A percentile compares a stretch with the other conserved stretches of the same genome.
Conservation (phyloP, 1,140 invertebrate species). For the Platyura marginata region DNA sequence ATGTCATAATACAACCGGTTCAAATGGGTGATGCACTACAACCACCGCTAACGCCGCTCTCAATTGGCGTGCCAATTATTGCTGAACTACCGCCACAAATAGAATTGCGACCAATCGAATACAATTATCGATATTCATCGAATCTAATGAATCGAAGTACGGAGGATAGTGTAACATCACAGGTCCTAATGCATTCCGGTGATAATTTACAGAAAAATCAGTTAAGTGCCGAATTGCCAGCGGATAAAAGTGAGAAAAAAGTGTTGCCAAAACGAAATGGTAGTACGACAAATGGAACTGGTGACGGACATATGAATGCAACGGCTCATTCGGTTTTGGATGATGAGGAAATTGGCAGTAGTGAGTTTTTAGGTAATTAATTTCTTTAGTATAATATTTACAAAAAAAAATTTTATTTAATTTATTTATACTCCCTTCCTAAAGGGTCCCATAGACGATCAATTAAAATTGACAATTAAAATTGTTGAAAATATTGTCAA, state of each 20-base stretch:
- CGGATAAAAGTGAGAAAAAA: neutral
- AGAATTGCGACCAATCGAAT: slow-evolving; percentile 21
- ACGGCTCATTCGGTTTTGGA: neutral
- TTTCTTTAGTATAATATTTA: too few relatives aligned
- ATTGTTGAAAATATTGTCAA: too few relatives aligned
- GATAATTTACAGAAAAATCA: slow-evolving; percentile 19
- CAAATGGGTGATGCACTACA: slow-evolving; percentile 13
- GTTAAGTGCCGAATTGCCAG: slow-evolving; percentile 11
- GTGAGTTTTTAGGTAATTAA: too few relatives aligned
- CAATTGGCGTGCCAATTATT: slow-evolving; percentile 22
- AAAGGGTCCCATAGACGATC: too few relatives aligned
- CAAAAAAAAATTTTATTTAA: too few relatives aligned
- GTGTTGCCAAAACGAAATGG: neutral
- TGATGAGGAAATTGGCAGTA: too few relatives aligned
- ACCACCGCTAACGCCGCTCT: slow-evolving; percentile 5
- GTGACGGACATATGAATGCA: neutral
- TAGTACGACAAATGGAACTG: neutral
- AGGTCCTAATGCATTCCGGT: slow-evolving; percentile 7
- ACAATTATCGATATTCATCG: neutral
- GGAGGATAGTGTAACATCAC: slow-evolving; percentile 1
- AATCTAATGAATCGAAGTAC: neutral
- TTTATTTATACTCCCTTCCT: too few relatives aligned
- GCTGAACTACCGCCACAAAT: slow-evolving; percentile 24
- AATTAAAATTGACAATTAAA: too few relatives aligned
- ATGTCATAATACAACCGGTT: slow-evolving; percentile 22